These are phyloP conservation scores for Amblyopsis rosae DNA, from an alignment of 2,113 vertebrate genomes.

Conservation along the genomic window DNA sequence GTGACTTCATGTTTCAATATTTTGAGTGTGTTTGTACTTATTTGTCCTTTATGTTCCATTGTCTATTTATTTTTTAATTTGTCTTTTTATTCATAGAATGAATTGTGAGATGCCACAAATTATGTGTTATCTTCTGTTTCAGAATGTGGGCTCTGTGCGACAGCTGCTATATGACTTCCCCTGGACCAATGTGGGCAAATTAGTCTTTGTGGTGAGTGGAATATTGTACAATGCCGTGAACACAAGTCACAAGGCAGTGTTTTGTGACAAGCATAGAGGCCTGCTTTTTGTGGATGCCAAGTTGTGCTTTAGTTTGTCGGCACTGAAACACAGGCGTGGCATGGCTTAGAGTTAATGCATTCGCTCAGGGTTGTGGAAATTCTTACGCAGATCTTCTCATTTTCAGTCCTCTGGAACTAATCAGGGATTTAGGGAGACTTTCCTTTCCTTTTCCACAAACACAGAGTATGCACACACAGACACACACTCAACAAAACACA, in stretches of 20 bases:
- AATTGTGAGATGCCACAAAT: not conserved
- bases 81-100: not conserved
- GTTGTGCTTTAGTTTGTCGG: not conserved
- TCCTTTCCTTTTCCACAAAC: constrained; percentile 9
- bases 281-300: not conserved
- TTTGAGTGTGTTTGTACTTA: too few relatives aligned
- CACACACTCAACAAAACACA: not conserved
- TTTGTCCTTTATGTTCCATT: too few relatives aligned
- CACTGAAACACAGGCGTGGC: constrained; percentile 13
- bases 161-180: constrained; percentile 96
- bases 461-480: not conserved
- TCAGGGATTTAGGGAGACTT: constrained; percentile 57
- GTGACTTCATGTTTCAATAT: too few relatives aligned
- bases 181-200: constrained; percentile 97
- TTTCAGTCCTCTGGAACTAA: constrained; percentile 64
- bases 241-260: not conserved
- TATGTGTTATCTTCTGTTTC: constrained; percentile 36
- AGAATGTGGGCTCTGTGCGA: constrained; percentile 90
- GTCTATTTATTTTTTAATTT: too few relatives aligned
- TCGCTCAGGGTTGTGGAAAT: constrained; percentile 35
- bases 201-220: constrained; percentile 96
- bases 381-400: constrained; percentile 34
- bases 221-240: not conserved
- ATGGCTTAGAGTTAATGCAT: constrained; percentile 31
- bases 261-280: constrained; percentile 1